These are phyloP conservation scores for Trissolcus japonicus DNA, from an alignment of 2,888 invertebrate genomes.

Conservation along the genomic window DNA sequence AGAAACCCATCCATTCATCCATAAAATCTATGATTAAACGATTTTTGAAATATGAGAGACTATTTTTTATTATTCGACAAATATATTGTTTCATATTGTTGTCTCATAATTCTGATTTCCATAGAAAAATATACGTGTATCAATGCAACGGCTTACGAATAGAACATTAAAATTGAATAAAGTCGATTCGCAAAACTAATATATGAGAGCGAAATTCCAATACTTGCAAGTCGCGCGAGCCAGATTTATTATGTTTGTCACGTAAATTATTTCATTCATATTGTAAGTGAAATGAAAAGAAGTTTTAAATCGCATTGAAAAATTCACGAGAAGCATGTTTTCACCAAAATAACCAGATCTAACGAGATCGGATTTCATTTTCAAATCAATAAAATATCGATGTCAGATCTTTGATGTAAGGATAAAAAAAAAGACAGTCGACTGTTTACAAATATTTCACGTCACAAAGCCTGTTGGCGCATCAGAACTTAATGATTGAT, in stretches of 20 bases:
- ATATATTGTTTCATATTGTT: not conserved
- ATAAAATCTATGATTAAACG: not conserved
- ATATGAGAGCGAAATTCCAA: slow-evolving; percentile 25
- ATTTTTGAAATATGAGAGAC: no score
- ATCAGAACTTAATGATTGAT: slow-evolving; percentile 31
- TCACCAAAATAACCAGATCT: not conserved
- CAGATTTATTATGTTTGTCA: slow-evolving; percentile 38
- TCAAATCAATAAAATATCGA: no score
- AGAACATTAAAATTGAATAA: slow-evolving; percentile 52
- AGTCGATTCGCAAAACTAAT: slow-evolving; percentile 30
- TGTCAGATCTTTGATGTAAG: no score
- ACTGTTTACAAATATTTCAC: not conserved
- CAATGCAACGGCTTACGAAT: slow-evolving; percentile 18
- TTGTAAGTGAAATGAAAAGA: slow-evolving; percentile 42
- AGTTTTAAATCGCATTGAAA: slow-evolving; percentile 39
- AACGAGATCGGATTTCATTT: slow-evolving; percentile 18
- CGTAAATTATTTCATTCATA: slow-evolving; percentile 50
- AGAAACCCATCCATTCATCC: not conserved
- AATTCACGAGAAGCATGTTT: slow-evolving; percentile 35
- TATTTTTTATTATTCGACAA: no score
- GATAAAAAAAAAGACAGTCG: not conserved
- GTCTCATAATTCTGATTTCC: slow-evolving; percentile 3
- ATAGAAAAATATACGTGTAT: slow-evolving; percentile 19
- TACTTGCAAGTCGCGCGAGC: slow-evolving; percentile 27
- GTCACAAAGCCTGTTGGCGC: not conserved